Evolutionary conservation across 1,140 invertebrate genomes (phyloP).

Genomic region (Drosophila mayri): DNA sequence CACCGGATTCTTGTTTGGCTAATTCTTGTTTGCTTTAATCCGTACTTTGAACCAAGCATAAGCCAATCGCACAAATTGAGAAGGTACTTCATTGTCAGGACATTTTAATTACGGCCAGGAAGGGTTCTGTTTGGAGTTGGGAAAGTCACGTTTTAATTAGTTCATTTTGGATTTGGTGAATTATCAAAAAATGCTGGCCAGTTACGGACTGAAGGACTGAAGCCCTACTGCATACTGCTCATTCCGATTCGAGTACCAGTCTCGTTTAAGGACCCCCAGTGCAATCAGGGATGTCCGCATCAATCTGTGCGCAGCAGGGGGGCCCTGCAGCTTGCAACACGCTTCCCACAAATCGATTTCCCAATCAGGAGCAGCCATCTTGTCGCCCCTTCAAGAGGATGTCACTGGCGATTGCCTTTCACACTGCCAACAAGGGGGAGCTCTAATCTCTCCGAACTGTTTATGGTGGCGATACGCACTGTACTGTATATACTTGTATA

Average conservation of each 20-base stretch:
- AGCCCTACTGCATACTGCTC: not conserved
- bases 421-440: not conserved
- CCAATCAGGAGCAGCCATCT: constrained; percentile 42
- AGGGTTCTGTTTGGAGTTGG: no score
- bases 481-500: not conserved
- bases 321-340: constrained; percentile 10
- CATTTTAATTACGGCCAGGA: not conserved
- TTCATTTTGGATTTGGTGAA: constrained; percentile 7
- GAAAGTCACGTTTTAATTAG: constrained; percentile 3
- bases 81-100: not conserved
- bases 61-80: not conserved
- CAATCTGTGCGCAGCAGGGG: constrained; percentile 24
- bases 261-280: not conserved
- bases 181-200: constrained; percentile 6
- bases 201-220: not conserved
- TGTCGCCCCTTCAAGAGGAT: constrained; percentile 27
- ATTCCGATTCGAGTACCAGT: not conserved
- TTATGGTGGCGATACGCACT: constrained; percentile 5
- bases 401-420: constrained; percentile 30
- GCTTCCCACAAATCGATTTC: constrained; percentile 35
- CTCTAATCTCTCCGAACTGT: constrained; percentile 24
- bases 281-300: constrained; percentile 14
- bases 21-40: not conserved
- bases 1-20: not conserved
- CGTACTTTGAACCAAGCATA: not conserved